These are phyloP conservation scores for Habrosyne pyritoides DNA, from an alignment of 2,888 invertebrate species.

Conservation along the genomic window DNA sequence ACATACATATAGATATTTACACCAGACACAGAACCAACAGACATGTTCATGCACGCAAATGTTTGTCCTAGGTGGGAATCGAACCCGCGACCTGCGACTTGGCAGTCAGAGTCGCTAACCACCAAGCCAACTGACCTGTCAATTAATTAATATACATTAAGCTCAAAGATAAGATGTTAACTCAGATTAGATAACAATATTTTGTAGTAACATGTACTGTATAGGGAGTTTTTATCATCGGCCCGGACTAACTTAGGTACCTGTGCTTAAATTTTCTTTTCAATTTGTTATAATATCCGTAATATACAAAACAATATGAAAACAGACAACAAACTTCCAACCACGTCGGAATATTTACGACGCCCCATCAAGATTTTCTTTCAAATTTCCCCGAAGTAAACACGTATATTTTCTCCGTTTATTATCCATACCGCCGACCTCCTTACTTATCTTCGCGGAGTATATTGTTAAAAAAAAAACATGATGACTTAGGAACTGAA, in stretches of 20 bases:
- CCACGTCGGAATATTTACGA: slow-evolving; percentile 62
- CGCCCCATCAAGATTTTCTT: slow-evolving; percentile 69
- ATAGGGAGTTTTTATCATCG: too few relatives aligned
- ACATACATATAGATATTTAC: too few relatives aligned
- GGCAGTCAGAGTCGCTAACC: too few relatives aligned
- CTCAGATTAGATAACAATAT: too few relatives aligned
- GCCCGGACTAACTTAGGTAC: neutral
- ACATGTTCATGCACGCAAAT: too few relatives aligned
- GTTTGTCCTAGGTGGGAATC: too few relatives aligned
- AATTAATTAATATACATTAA: too few relatives aligned
- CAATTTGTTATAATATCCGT: slow-evolving; percentile 43
- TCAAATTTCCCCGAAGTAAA: slow-evolving; percentile 63
- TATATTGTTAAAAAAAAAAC: slow-evolving; percentile 76
- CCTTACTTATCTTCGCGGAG: slow-evolving; percentile 68
- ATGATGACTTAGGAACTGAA: slow-evolving; percentile 83
- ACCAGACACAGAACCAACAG: too few relatives aligned
- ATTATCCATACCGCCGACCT: slow-evolving; percentile 74
- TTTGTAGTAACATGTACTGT: too few relatives aligned
- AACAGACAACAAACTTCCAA: slow-evolving; percentile 48
- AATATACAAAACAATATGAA: slow-evolving; percentile 42
- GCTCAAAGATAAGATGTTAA: too few relatives aligned
- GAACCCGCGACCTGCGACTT: too few relatives aligned
- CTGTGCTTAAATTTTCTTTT: slow-evolving; percentile 27
- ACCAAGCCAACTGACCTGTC: too few relatives aligned
- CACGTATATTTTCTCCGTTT: slow-evolving; percentile 75